Conservation (phyloP, 2,888 invertebrate species). For the Cataglyphis livida region DNA sequence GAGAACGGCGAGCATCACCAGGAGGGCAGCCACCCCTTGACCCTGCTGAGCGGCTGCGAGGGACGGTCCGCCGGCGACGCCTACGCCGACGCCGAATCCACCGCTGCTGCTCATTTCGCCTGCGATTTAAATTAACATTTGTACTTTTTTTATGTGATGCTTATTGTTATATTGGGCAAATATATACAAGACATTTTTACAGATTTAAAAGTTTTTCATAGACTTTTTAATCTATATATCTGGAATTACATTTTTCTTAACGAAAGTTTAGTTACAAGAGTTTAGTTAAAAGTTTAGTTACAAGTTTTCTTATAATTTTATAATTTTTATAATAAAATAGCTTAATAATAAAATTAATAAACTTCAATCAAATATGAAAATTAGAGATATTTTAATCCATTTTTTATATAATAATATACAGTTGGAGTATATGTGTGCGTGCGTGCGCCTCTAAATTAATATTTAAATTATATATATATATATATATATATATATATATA, state of each 20-base stretch:
- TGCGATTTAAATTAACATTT: conserved; percentile 41
- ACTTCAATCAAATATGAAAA: neutral
- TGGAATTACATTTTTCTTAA: neutral
- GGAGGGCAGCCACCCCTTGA: conserved; percentile 86
- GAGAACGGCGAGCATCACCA: conserved; percentile 87
- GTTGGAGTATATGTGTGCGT: neutral
- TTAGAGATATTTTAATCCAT: neutral
- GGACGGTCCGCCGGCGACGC: conserved; percentile 79
- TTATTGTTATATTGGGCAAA: neutral
- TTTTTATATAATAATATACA: neutral
- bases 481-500: too few relatives aligned
- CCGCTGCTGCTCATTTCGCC: conserved; percentile 71
- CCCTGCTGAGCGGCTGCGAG: conserved; percentile 82
- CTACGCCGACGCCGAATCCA: conserved; percentile 77
- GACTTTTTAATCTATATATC: neutral
- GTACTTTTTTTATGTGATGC: neutral
- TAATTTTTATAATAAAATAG: neutral
- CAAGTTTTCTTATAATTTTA: neutral
- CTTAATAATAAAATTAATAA: neutral
- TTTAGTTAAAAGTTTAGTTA: neutral
- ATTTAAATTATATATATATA: neutral
- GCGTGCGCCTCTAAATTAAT: neutral
- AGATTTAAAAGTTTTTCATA: neutral
- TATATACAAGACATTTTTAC: neutral
- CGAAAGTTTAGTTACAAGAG: neutral